A percentile compares a stretch with the other conserved stretches of the same genome.
phyloP scores from a whole-genome alignment of 2,113 vertebrate genomes.

The Sinocyclocheilus anophthalmus region DNA sequence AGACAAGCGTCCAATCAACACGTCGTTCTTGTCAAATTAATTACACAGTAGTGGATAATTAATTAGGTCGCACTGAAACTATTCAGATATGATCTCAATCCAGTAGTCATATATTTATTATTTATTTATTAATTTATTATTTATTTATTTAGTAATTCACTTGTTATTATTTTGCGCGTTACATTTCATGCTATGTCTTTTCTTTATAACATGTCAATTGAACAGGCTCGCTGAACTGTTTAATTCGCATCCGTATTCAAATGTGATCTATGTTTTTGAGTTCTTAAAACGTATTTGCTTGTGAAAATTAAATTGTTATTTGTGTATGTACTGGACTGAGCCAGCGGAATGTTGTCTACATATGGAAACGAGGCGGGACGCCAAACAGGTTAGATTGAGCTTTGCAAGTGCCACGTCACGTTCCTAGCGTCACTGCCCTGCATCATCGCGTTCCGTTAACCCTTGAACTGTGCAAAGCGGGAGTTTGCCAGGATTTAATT shows the following conservation, averaged over 20 bases:
- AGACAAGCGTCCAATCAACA: background rate
- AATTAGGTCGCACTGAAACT: background rate
- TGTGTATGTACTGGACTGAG: background rate
- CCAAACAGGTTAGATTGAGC: slow-evolving; percentile 31
- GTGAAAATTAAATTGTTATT: background rate
- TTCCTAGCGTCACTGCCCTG: slow-evolving; percentile 5
- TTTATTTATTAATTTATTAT: too few species aligned
- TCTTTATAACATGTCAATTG: background rate
- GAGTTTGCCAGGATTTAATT: background rate
- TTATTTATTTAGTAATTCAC: too few species aligned
- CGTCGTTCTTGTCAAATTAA: background rate
- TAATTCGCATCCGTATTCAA: background rate
- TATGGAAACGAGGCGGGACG: slow-evolving; percentile 24
- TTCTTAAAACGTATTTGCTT: background rate
- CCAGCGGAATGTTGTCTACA: background rate
- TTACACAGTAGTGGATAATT: background rate
- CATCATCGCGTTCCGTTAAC: background rate
- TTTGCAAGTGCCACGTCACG: slow-evolving; percentile 52
- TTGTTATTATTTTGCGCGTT: background rate
- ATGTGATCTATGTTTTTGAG: background rate
- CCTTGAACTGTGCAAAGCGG: background rate
- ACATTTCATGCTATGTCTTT: background rate
- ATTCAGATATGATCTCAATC: too few species aligned
- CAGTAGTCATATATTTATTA: too few species aligned
- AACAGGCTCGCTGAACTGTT: too few species aligned